Conservation (phyloP, 2,888 invertebrate species). For the Tiliacea citrago region DNA sequence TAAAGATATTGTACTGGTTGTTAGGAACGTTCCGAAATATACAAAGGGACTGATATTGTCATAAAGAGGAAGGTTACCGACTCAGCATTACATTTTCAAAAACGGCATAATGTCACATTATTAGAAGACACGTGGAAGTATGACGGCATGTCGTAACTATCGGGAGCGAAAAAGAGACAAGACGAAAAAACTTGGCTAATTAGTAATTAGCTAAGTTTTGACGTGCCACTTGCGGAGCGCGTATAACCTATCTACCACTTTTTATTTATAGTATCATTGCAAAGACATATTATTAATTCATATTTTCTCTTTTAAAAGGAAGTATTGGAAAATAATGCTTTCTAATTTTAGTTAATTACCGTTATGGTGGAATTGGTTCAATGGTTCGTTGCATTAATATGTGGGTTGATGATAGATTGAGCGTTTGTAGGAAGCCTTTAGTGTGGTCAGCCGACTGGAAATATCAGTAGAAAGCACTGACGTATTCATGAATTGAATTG, state of each 20-base stretch:
- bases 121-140: no score
- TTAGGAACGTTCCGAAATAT: background rate
- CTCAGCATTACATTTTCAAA: no score
- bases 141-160: no score
- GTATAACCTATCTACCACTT: no score
- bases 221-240: no score
- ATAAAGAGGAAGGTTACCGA: no score
- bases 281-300: background rate
- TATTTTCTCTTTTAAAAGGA: background rate
- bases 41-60: background rate
- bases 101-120: no score
- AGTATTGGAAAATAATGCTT: background rate
- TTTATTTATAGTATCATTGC: no score
- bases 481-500: slow-evolving; percentile 1
- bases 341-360: background rate
- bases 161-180: no score
- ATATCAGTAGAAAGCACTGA: slow-evolving; percentile 31
- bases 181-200: no score
- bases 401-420: slow-evolving; percentile 40
- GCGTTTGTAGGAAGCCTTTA: slow-evolving; percentile 32
- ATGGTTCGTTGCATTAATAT: slow-evolving; percentile 29
- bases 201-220: no score
- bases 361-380: slow-evolving; percentile 21
- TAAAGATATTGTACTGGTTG: background rate
- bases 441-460: slow-evolving; percentile 41